Percentiles rank a stretch among this genome's conserved stretches.
These are phyloP conservation scores for Malurus elegans DNA, from an alignment of 2,113 vertebrate species.

Conservation along the genomic window DNA sequence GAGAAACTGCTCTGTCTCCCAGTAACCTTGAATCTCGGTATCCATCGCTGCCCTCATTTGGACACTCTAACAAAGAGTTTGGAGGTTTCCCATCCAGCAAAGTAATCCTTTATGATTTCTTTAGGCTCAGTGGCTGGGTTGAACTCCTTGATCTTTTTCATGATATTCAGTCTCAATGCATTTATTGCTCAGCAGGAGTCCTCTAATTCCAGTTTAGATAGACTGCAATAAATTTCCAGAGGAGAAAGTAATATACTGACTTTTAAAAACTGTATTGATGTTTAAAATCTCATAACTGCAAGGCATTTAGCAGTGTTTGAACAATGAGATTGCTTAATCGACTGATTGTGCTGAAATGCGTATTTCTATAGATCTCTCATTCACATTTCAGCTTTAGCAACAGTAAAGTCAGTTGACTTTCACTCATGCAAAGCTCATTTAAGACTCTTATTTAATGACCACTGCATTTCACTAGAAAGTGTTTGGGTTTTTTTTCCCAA, in stretches of 20 bases:
- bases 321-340: constrained; percentile 64
- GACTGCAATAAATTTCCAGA: constrained; percentile 42
- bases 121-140: not conserved
- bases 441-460: not conserved
- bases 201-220: constrained; percentile 25
- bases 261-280: constrained; percentile 69
- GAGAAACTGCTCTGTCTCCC: not conserved
- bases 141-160: constrained; percentile 20
- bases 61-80: not conserved
- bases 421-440: not conserved
- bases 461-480: not conserved
- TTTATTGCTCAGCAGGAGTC: constrained; percentile 48
- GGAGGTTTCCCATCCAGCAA: not conserved
- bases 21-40: not conserved
- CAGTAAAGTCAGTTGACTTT: not conserved
- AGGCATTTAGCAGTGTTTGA: constrained; percentile 61
- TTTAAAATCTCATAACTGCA: constrained; percentile 69
- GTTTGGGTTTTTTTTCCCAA: not conserved
- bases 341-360: constrained; percentile 4
- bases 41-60: not conserved
- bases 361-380: constrained; percentile 27
- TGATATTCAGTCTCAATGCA: constrained; percentile 8
- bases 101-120: not conserved
- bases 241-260: constrained; percentile 62
- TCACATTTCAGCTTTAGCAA: constrained; percentile 14